phyloP scores from a whole-genome alignment of 1,140 invertebrate genomes.

The Eufriesea mexicana region DNA sequence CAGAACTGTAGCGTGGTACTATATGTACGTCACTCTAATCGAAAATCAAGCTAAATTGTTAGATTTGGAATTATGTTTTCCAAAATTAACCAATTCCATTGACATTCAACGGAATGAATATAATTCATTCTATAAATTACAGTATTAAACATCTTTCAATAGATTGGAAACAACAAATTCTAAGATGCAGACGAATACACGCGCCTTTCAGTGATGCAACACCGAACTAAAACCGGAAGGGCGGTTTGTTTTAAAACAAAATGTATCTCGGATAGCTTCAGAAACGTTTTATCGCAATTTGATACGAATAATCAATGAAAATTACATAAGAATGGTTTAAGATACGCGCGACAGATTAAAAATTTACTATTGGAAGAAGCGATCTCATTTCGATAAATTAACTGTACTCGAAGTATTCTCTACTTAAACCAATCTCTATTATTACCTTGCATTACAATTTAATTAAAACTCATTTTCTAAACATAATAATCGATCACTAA shows the following conservation, averaged over 20 bases:
- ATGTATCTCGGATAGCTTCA: neutral
- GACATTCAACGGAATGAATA: conserved; percentile 36
- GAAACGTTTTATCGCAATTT: neutral
- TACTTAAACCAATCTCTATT: neutral
- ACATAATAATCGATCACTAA: neutral
- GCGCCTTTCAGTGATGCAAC: neutral
- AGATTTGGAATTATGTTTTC: neutral
- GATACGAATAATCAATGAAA: neutral
- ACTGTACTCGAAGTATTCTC: neutral
- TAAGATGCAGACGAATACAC: neutral
- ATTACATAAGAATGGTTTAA: neutral
- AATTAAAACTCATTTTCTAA: neutral
- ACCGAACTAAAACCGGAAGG: neutral
- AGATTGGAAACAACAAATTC: conserved; percentile 1
- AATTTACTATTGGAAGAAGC: neutral
- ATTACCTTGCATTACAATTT: neutral
- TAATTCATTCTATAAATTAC: conserved; percentile 4
- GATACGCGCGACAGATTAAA: neutral
- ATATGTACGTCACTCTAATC: neutral
- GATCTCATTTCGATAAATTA: neutral
- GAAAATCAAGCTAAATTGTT: neutral
- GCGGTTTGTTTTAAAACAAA: conserved; percentile 17
- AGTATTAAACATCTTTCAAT: neutral
- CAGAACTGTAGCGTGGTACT: neutral
- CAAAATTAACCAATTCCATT: conserved; percentile 26